phyloP scores from a whole-genome alignment of 2,797 vertebrate genomes.

The Fringilla coelebs region DNA sequence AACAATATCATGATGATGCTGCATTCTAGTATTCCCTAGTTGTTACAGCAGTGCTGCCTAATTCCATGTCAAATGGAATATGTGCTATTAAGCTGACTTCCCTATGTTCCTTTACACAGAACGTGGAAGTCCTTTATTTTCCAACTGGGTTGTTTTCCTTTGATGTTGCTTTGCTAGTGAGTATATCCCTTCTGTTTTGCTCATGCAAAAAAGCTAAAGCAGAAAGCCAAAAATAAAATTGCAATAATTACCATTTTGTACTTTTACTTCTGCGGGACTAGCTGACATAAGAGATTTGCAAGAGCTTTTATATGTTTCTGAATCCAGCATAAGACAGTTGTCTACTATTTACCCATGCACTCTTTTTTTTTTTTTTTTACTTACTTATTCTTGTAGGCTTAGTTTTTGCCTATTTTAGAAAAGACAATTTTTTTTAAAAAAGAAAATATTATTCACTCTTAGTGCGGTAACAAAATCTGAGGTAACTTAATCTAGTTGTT shows the following conservation, averaged over 20 bases:
- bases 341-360: neutral
- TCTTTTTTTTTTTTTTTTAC: neutral
- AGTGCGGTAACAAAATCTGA: neutral
- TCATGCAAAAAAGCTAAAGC: neutral
- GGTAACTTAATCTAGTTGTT: neutral
- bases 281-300: neutral
- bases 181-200: neutral
- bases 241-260: neutral
- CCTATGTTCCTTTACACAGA: neutral
- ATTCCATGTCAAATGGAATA: neutral
- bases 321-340: neutral
- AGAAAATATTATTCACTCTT: neutral
- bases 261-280: neutral
- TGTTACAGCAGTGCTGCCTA: neutral
- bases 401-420: neutral
- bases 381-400: neutral
- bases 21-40: neutral
- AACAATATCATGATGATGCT: neutral
- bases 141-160: neutral
- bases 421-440: neutral
- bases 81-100: neutral
- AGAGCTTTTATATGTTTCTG: neutral
- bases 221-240: neutral
- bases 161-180: neutral
- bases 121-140: constrained; percentile 12